Conservation (phyloP, 2,888 invertebrate genomes). For the Stomorhina lunata region DNA sequence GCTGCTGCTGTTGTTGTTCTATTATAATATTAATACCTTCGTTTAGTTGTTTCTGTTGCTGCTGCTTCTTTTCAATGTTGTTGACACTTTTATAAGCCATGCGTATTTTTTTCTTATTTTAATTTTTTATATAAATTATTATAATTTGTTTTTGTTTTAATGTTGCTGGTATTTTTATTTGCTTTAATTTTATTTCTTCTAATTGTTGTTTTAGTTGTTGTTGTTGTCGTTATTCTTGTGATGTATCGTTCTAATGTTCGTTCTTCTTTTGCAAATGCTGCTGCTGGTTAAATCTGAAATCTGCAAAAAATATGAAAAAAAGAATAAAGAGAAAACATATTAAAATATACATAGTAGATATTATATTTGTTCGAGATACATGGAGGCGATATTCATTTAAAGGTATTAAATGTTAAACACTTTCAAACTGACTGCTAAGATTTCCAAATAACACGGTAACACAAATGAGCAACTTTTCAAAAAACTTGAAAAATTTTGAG, state of each 20-base stretch:
- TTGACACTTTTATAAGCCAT: slow-evolving; percentile 63
- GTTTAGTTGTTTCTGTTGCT: slow-evolving; percentile 12
- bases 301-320: neutral
- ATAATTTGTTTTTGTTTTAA: slow-evolving; percentile 2
- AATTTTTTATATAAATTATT: slow-evolving; percentile 11
- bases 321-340: neutral
- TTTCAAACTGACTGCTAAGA: neutral
- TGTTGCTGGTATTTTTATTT: too few relatives aligned
- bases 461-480: too few relatives aligned
- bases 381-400: neutral
- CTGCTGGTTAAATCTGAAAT: slow-evolving; percentile 28
- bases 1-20: slow-evolving; percentile 47
- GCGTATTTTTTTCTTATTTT: slow-evolving; percentile 47
- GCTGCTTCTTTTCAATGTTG: slow-evolving; percentile 50
- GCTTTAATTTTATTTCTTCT: neutral
- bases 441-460: too few relatives aligned
- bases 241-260: slow-evolving; percentile 52
- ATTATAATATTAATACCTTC: slow-evolving; percentile 35
- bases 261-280: neutral
- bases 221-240: slow-evolving; percentile 1
- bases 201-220: slow-evolving; percentile 13
- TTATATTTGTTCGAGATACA: neutral
- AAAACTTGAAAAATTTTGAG: too few relatives aligned
- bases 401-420: neutral
- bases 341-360: too few relatives aligned